Evolutionary conservation across 2,113 vertebrate genomes (phyloP), one percentile per base, ranked within the genome.

Genomic region (Festucalex cinctus): DNA sequence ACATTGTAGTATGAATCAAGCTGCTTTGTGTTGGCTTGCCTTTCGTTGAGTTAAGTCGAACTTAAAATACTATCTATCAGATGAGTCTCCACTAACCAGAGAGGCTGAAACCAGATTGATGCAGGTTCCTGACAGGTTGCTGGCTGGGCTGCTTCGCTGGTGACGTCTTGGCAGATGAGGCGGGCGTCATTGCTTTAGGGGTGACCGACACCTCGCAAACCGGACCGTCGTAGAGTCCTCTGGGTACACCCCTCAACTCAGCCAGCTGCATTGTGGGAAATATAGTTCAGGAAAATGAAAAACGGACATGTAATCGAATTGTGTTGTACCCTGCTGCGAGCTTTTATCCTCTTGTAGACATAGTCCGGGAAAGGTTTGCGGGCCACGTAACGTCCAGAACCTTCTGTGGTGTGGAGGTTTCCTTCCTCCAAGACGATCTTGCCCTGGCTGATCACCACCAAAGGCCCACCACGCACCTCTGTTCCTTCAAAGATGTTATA

Each of bases 361-460:
- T 94, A 96, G 89, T 98, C 96, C 0, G 96, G 94, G 90, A 98
- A 99, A 0, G 97, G 96, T 83, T 99, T 99, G 68, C 96, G 94
- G 70, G 92, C 85, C 63, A 98, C 88, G 28, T 90, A 98, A 69
- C 97, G 92, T 2, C 97, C 97, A 0, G 94, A 96, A 9, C 97
- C 97, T 83, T 98, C 96, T 0, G 93, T 96, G 66, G 91, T 91
- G 0, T 98, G 96, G 0, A 99, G 93, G 35, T 80, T 96, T 14
- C 96, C 95, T 0, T 98, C 97, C 84, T 99, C 97, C 85, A 98
- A 81, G 37, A 99, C 95, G 0, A 99, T 98, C 92, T 98, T 99
- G 2, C 97, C 97, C 89, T 99, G 97, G 90, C 97, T 98, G 90
- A 99, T 99, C 26, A 99, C 97, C 85, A 98, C 95, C 85, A 99